phyloP scores from a whole-genome alignment of 2,113 vertebrate genomes.

The Poeciliopsis occidentalis region DNA sequence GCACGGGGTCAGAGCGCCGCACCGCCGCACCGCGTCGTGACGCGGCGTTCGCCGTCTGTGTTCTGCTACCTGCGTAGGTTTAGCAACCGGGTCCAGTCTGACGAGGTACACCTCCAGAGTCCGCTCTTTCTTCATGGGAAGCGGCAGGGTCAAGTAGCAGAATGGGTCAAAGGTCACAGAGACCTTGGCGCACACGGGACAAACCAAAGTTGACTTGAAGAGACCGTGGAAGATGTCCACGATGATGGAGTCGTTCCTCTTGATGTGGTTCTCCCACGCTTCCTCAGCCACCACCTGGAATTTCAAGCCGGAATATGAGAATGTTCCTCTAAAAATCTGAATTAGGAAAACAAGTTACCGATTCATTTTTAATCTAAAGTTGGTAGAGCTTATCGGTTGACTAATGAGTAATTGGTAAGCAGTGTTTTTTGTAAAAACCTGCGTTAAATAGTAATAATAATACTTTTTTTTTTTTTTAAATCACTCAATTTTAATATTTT shows the following conservation, averaged over 20 bases:
- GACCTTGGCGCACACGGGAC: constrained; percentile 94
- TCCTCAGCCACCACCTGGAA: constrained; percentile 96
- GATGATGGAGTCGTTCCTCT: constrained; percentile 98
- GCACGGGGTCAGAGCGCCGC: background rate
- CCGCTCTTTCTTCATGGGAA: constrained; percentile 98
- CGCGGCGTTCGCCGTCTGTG: fast-evolving
- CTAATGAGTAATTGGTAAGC: too few relatives aligned
- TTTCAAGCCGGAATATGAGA: too few relatives aligned
- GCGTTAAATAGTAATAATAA: too few relatives aligned
- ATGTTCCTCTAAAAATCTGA: too few relatives aligned
- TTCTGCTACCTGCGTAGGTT: constrained; percentile 89
- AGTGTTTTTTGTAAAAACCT: too few relatives aligned
- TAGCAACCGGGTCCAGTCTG: constrained; percentile 90
- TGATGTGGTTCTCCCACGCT: constrained; percentile 98
- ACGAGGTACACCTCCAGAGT: constrained; percentile 95
- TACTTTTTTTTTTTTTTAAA: too few relatives aligned
- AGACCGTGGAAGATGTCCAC: constrained; percentile 99
- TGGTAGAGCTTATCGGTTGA: too few relatives aligned
- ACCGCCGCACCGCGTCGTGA: background rate
- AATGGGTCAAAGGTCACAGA: constrained; percentile 99
- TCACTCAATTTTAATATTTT: too few relatives aligned
- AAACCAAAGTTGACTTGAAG: constrained; percentile 98
- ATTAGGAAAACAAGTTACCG: too few relatives aligned
- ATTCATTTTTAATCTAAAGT: too few relatives aligned
- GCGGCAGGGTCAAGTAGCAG: constrained; percentile 96